Base-by-base conservation (phyloP, 53 echinoderm and acorn worm species). In the Hippasteria phrygiana region DNA sequence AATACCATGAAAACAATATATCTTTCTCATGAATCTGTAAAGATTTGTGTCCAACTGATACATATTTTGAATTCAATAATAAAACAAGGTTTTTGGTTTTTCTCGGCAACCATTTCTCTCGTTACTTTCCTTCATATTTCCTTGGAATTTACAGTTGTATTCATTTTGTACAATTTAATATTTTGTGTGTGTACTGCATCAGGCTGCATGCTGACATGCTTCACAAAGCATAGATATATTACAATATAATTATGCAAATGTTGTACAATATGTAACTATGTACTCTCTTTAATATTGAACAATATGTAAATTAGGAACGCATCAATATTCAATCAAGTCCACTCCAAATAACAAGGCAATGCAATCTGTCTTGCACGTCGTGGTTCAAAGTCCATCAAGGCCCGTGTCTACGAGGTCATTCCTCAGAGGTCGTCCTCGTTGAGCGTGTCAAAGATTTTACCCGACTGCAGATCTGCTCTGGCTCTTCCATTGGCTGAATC, bases 381-480 rank as follows among this genome's bases (percentile, higher is more conserved):
- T 32, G 26, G 75, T 46, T 42, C 32, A 75, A 26, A 43, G 43
- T 73, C 29, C 29, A 40, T 87, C 75, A 73, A 87, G 87, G 74
- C 59, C 43, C 8, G 62, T 16, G 51, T 35, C 36, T 56, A 42
- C 70, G 54, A 88, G 77, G 77, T 78, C 77, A 62, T 64, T 18
- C 39, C 66, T 88, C 88, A 88, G 45, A 90, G 90, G 90, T 90
- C 90, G 45, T 90, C 90, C 39, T 90, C 90, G 34, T 81, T 59
- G 34, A 81, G 79, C 18, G 81, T 90, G 73, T 90, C 82, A 26
- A 90, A 80, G 26, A 90, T 74, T 73, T 90, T 81, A 62, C 55
- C 74, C 43, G 85, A 20, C 32, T 20, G 32, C 26, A 22, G n/a
- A 18, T 82, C 71, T 12, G 45, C 42, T 56, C 82, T 72, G 64